Base-by-base conservation (phyloP, 1,140 invertebrate genomes). In the Microplitis demolitor region DNA sequence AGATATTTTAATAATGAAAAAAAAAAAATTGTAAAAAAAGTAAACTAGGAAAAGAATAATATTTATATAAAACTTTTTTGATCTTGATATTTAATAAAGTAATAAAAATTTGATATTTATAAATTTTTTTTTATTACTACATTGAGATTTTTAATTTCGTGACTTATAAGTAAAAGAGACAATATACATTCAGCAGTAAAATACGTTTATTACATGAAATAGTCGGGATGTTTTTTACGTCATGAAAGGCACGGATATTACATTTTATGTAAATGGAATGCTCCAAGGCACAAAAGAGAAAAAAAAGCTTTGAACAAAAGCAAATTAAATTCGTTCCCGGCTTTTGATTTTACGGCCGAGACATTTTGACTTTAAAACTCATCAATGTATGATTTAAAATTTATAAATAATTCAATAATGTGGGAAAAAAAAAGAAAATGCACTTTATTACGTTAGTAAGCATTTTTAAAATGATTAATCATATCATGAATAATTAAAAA, bases 211-310 rank as follows among this genome's bases (percentile, higher is more conserved):
- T 66, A 53, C 61, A 33, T 51, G 16, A 66, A 37, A 66, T 66
- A 24, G 39, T 51, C 13, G 63, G 35, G 24, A 66, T 66, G 11
- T 66, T 39, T 66, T 66, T 53, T 31, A 14, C 24, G 11, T 50
- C 31, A 66, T 66, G 39, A 66, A 66, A 66, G 34, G 6, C 14
- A 24, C 16, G 24, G 39, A 66, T 66, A 66, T 66, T 66, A 66
- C 63, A 66, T 66, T 66, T 66, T 66, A 66, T 66, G 45, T 45
- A 51, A 33, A 35, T 16, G 63, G 45, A 66, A 66, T 66, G 45
- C 37, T 39, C n/a, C n/a, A 24, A 66, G 63, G 31, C 8, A 66
- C 11, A 66, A 66, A 24, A 66, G 11, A 11, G 11, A 45, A 24
- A 50, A 50, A 50, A 51, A 66, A 14, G 61, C 61, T 39, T 37